Evolutionary conservation across 2,797 vertebrate genomes (phyloP).

Genomic region (Onychomys torridus): DNA sequence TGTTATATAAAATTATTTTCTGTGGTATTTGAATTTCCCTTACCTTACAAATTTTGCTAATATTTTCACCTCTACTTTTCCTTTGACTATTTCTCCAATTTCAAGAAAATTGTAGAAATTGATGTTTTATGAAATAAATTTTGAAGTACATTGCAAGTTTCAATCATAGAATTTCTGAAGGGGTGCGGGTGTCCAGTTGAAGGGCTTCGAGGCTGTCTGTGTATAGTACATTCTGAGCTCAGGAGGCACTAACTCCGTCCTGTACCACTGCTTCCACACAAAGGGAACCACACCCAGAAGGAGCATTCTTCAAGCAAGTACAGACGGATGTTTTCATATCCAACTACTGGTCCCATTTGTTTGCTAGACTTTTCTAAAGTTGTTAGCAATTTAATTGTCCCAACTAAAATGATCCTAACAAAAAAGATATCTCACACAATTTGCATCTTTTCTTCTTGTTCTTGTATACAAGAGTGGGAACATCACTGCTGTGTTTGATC

Average conservation of each 20-base stretch:
- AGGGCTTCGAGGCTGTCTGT: no score
- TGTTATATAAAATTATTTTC: neutral
- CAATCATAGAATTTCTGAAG: neutral
- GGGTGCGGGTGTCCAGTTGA: neutral
- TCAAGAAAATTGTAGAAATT: neutral
- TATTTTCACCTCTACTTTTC: neutral
- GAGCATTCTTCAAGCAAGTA: neutral
- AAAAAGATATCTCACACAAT: constrained; percentile 1
- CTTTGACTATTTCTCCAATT: neutral
- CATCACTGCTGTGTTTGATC: no score
- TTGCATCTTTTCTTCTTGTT: neutral
- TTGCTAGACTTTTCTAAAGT: neutral
- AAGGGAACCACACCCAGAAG: neutral
- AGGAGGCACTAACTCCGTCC: accelerated
- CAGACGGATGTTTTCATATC: neutral
- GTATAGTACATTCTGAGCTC: neutral
- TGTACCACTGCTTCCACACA: accelerated
- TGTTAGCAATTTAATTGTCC: neutral
- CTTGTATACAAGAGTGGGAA: neutral
- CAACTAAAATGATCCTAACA: neutral
- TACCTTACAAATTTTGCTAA: neutral
- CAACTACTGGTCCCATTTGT: neutral
- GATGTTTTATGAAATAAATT: neutral
- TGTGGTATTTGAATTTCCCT: neutral
- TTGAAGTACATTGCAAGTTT: neutral